phyloP scores from a whole-genome alignment of 2,113 vertebrate genomes.

The Rhynchomys soricoides region DNA sequence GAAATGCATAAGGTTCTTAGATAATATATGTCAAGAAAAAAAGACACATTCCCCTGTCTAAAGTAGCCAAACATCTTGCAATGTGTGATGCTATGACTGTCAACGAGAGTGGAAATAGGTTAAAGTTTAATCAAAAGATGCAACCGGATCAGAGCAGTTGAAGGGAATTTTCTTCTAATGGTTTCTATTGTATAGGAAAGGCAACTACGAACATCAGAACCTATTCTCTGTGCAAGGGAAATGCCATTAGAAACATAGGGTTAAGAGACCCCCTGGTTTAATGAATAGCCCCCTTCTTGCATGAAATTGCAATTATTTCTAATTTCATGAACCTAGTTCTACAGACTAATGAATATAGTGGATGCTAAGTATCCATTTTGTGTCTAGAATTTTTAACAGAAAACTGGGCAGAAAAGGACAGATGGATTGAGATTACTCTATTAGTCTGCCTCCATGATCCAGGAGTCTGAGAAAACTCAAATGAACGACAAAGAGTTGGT shows the following conservation, averaged over 20 bases:
- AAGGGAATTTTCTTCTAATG: conserved; percentile 10
- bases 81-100: not conserved
- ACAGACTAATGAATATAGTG: not conserved
- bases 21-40: conserved; percentile 14
- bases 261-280: conserved; percentile 8
- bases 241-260: not conserved
- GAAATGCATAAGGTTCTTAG: not conserved
- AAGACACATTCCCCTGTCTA: conserved; percentile 6
- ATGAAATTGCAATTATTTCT: not conserved
- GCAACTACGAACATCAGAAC: not conserved
- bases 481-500: not conserved
- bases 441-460: not conserved
- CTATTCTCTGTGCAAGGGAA: conserved; percentile 2
- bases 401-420: not conserved
- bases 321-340: not conserved
- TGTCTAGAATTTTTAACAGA: conserved; percentile 39
- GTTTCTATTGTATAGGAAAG: conserved; percentile 30
- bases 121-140: conserved; percentile 26
- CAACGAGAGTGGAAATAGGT: not conserved
- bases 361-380: not conserved
- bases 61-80: not conserved
- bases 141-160: not conserved
- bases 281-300: not conserved
- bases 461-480: not conserved
- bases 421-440: not conserved